phyloP scores from a whole-genome alignment of 2,797 vertebrate species.

The Cygnus olor region DNA sequence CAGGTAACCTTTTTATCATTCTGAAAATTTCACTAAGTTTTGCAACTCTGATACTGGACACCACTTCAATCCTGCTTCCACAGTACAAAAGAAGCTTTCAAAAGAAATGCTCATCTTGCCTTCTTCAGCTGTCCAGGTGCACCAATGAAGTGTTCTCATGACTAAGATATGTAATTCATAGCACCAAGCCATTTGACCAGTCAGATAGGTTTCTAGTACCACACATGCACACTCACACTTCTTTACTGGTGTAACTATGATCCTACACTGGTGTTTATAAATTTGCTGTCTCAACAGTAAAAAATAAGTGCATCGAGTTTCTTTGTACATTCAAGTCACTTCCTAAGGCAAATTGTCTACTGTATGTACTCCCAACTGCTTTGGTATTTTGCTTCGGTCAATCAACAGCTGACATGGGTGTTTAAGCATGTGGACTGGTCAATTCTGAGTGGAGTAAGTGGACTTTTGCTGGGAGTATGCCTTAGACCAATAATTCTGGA shows the following conservation, averaged over 20 bases:
- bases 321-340: conserved; percentile 95
- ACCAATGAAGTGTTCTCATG: conserved; percentile 28
- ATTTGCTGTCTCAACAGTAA: conserved; percentile 80
- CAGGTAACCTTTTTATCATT: conserved; percentile 67
- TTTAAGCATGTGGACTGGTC: conserved; percentile 78
- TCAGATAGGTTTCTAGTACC: conserved; percentile 68
- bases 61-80: conserved; percentile 67
- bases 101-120: conserved; percentile 27
- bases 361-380: conserved; percentile 80
- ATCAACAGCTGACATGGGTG: conserved; percentile 75
- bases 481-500: conserved; percentile 75
- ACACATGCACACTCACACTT: conserved; percentile 66
- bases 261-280: conserved; percentile 80
- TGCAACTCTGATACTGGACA: conserved; percentile 74
- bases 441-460: conserved; percentile 71
- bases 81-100: conserved; percentile 48
- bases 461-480: conserved; percentile 78
- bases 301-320: conserved; percentile 87
- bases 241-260: conserved; percentile 76
- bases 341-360: conserved; percentile 88
- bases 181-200: conserved; percentile 74
- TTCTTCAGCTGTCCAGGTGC: conserved; percentile 64
- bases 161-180: conserved; percentile 28
- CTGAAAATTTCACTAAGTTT: conserved; percentile 52
- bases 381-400: conserved; percentile 88